A percentile compares a stretch with the other conserved stretches of the same genome.
Conservation (phyloP, 2,888 invertebrate species). For the Megalurothrips usitatus region DNA sequence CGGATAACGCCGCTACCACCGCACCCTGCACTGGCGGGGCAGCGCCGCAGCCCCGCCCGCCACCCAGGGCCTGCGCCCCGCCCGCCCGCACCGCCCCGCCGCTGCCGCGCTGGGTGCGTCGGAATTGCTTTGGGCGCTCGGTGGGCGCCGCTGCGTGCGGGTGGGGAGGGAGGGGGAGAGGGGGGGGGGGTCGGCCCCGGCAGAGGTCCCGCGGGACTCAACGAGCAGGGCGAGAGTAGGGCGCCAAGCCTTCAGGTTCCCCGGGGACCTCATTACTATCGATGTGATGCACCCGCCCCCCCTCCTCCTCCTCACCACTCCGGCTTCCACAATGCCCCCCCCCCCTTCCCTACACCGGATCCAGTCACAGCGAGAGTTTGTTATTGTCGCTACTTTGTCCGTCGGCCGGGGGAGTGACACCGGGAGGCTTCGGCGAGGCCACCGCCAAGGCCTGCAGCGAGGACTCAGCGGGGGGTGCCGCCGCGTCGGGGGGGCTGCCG, state of each 20-base stretch:
- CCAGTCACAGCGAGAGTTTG: too few relatives aligned
- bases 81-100: background rate
- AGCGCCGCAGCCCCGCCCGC: background rate
- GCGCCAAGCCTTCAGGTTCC: conserved; percentile 8
- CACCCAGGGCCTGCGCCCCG: background rate
- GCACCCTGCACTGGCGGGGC: too few relatives aligned
- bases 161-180: background rate
- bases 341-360: background rate
- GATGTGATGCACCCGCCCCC: conserved; percentile 16
- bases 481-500: too few relatives aligned
- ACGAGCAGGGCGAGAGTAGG: conserved; percentile 12
- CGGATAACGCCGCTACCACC: too few relatives aligned
- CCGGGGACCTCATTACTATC: conserved; percentile 22
- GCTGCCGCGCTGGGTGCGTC: background rate
- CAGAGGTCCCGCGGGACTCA: background rate
- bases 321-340: background rate
- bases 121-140: conserved; percentile 22
- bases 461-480: too few relatives aligned
- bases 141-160: background rate
- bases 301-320: background rate
- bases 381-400: too few relatives aligned
- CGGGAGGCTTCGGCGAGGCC: too few relatives aligned
- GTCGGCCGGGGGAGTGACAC: background rate
- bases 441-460: too few relatives aligned
- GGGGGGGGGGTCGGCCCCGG: background rate